Evolutionary conservation across 2,797 vertebrate species (phyloP), one percentile per base, ranked within the genome.

Genomic region (Chlorospingus semifuscus): DNA sequence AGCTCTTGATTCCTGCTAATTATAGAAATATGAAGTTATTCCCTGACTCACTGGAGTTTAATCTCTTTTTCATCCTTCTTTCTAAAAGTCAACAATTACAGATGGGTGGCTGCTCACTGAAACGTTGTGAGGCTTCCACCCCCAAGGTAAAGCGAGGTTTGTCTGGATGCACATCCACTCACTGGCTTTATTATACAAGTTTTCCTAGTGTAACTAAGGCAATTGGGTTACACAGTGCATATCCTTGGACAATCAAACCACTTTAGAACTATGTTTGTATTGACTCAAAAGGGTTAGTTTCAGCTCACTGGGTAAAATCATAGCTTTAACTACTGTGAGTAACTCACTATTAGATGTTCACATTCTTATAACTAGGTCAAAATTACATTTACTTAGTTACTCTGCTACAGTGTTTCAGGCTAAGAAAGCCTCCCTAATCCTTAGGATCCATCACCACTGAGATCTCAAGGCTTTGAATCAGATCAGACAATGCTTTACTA

Each of bases 161-260:
- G 17, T 90, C 63, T 84, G 60, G 12, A 49, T 80, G 27, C 24
- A 53, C 41, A 89, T 89, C 44, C 82, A 82, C 23, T 88, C 60
- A 24, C 32, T 79, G 63, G 29, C 16, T 84, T 88, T 89, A 81
- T 89, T 83, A 93, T 32, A 77, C 41, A 89, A 88, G 29, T 82
- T 82, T 39, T 75, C 63, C 55, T 68, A 50, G 44, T 87, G 66
- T 91, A 87, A 89, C 63, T 93, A 92, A 95, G 89, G 47, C 66
- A 94, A 82, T 87, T 79, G 80, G 52, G 26, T 81, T 84, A 32
- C 80, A n/a, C 2, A 57, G 49, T 64, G 22, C 27, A n/a, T 42
- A 77, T 15, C 29, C 37, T 72, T 83, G 75, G 70, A 94, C 41
- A 82, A 46, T 50, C 44, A 82, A 82, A 77, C 13, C 15, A 18